A percentile compares a stretch with the other conserved stretches of the same genome.
phyloP scores from a whole-genome alignment of 2,797 vertebrate genomes.

The Craterocephalus amniculus region DNA sequence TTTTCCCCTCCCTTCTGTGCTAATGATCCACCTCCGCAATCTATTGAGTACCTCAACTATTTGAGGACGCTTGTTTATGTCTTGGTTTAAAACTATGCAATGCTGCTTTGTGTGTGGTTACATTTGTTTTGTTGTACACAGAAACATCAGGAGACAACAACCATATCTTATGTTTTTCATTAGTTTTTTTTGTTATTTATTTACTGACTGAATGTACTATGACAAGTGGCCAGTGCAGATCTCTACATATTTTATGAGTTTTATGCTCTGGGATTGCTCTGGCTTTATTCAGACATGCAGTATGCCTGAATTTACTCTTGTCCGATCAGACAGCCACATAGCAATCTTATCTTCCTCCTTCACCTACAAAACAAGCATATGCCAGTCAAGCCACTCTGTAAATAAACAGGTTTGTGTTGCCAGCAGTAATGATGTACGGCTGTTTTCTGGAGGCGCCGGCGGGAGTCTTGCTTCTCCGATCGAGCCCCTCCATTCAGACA shows the following conservation, averaged over 20 bases:
- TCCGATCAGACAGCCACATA: conserved; percentile 35
- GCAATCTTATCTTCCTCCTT: conserved; percentile 26
- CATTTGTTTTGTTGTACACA: background rate
- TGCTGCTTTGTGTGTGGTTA: conserved; percentile 40
- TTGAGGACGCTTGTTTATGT: conserved; percentile 38
- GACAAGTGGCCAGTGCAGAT: conserved; percentile 8
- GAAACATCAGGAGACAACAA: background rate
- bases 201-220: conserved; percentile 22
- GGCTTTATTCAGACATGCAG: background rate
- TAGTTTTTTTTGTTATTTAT: conserved; percentile 51
- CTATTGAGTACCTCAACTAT: background rate
- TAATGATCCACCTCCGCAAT: background rate
- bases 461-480: conserved; percentile 24
- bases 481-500: conserved; percentile 12
- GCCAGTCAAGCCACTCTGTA: conserved; percentile 36
- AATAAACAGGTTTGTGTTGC: conserved; percentile 57
- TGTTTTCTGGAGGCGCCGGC: conserved; percentile 18
- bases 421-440: conserved; percentile 29
- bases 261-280: conserved; percentile 3
- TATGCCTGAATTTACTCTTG: conserved; percentile 1
- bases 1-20: no score
- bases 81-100: conserved; percentile 65
- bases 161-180: conserved; percentile 6
- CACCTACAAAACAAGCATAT: conserved; percentile 48
- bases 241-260: conserved; percentile 30